These are phyloP conservation scores for Cataglyphis cursor DNA, from an alignment of 2,888 invertebrate species.

Conservation along the genomic window DNA sequence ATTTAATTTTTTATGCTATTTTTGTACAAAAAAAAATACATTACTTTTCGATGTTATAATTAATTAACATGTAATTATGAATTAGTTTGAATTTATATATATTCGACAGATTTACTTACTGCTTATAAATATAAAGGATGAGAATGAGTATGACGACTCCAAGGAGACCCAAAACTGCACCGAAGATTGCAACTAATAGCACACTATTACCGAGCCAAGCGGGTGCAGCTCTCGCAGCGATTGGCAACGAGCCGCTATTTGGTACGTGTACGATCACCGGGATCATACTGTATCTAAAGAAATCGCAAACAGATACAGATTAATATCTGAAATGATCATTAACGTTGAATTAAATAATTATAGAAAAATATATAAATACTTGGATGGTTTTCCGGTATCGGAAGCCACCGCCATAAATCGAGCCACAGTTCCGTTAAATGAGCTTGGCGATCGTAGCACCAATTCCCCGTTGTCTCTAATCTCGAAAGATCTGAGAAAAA, in stretches of 20 bases:
- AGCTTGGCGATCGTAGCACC: constrained; percentile 83
- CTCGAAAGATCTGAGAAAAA: constrained; percentile 88
- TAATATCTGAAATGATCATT: not conserved
- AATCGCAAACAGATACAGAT: constrained; percentile 1
- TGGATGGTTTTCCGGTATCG: constrained; percentile 94
- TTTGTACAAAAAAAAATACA: too few species aligned
- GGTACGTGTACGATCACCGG: constrained; percentile 88
- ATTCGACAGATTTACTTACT: constrained; percentile 87
- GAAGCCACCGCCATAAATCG: constrained; percentile 94
- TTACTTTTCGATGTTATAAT: not conserved
- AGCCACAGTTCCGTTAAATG: constrained; percentile 88
- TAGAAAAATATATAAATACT: constrained; percentile 87
- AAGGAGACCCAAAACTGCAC: constrained; percentile 91
- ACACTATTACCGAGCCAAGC: constrained; percentile 87
- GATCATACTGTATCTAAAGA: constrained; percentile 84
- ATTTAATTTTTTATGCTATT: too few species aligned
- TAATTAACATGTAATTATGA: not conserved
- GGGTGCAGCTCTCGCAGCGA: constrained; percentile 87
- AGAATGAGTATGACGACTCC: constrained; percentile 92
- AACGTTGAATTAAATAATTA: not conserved
- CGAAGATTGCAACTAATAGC: constrained; percentile 89
- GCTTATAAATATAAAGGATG: constrained; percentile 92
- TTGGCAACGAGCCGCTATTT: constrained; percentile 79
- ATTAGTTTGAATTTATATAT: not conserved
- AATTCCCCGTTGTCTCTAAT: constrained; percentile 91